These are phyloP conservation scores for Vulpes ferrilata DNA, from an alignment of 2,113 vertebrate species.

Conservation along the genomic window DNA sequence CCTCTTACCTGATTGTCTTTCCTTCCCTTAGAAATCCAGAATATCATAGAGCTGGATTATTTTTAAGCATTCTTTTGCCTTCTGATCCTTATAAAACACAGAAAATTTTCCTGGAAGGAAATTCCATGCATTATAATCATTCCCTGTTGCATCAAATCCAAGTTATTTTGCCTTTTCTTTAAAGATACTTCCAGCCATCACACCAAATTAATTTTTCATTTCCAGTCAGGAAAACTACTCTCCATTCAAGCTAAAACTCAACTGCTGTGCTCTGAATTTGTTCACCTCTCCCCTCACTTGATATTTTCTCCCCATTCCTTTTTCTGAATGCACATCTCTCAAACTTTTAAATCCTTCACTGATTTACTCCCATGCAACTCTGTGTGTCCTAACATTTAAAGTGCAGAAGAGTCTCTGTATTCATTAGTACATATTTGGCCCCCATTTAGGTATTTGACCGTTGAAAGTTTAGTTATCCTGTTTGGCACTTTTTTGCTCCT, in stretches of 20 bases:
- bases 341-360: background rate
- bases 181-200: background rate
- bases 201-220: conserved; percentile 45
- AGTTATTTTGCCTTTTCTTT: background rate
- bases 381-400: conserved; percentile 17
- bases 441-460: background rate
- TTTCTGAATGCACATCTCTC: background rate
- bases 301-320: conserved; percentile 15
- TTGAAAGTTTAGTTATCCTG: background rate
- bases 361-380: background rate
- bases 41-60: background rate
- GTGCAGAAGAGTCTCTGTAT: background rate
- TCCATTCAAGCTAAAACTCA: background rate
- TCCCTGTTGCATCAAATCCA: background rate
- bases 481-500: background rate
- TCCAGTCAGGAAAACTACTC: background rate
- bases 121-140: background rate
- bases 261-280: background rate
- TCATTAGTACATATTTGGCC: background rate
- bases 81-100: conserved; percentile 49
- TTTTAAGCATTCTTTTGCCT: conserved; percentile 56
- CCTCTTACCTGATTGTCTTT: conserved; percentile 16
- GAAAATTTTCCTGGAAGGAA: conserved; percentile 23
- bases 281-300: background rate
- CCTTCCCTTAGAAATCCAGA: conserved; percentile 16